Conservation (phyloP, 1,140 invertebrate species). For the Sarcophaga peregrina region DNA sequence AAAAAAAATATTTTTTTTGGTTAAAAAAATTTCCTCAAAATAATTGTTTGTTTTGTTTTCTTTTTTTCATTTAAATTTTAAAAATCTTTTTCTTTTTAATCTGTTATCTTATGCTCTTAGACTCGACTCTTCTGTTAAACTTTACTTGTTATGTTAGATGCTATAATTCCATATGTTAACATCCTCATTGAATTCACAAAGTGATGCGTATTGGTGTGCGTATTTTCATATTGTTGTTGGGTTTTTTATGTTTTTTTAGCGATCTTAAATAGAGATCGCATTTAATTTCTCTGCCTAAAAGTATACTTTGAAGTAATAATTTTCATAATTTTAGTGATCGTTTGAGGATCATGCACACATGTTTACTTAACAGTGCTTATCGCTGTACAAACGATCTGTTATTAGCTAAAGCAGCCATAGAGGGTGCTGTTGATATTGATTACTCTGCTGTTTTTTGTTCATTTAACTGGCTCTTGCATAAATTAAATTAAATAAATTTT, state of each 20-base stretch:
- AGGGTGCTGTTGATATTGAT: neutral
- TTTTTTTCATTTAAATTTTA: neutral
- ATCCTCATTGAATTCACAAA: neutral
- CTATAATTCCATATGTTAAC: neutral
- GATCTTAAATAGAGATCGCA: neutral
- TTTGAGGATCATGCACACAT: neutral
- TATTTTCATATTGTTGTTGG: neutral
- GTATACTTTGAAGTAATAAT: neutral
- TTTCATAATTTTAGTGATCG: neutral
- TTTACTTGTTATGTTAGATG: neutral
- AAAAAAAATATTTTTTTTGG: neutral
- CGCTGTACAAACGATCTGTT: neutral
- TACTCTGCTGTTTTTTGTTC: neutral
- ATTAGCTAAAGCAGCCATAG: neutral
- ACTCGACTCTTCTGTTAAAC: neutral
- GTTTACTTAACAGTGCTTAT: neutral
- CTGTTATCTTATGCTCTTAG: neutral
- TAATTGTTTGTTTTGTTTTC: no score
- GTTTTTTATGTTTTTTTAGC: neutral
- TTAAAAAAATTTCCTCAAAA: neutral
- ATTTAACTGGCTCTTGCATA: constrained; percentile 1
- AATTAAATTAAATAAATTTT: neutral
- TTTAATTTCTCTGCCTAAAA: neutral
- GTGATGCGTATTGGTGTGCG: neutral
- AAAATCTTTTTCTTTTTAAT: neutral